Conservation (phyloP, 2,888 invertebrate genomes). For the Ectobius pallidus region DNA sequence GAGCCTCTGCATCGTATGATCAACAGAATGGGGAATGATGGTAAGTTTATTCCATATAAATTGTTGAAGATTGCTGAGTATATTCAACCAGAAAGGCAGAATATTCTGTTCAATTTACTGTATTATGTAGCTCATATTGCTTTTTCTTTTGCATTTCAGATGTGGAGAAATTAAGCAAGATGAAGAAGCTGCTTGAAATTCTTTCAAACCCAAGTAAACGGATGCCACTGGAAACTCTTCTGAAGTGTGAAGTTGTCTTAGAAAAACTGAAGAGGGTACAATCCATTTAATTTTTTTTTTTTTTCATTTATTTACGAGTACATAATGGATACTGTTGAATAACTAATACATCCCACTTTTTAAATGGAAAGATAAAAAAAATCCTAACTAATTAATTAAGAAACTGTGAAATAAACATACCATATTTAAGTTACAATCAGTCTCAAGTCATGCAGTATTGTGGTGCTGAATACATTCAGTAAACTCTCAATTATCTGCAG, state of each 20-base stretch:
- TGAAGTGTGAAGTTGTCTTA: constrained; percentile 92
- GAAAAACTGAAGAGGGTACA: constrained; percentile 78
- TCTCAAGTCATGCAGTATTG: too few species aligned
- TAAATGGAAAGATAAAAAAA: too few species aligned
- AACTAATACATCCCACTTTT: too few species aligned
- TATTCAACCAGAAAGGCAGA: not conserved
- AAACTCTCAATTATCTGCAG: too few species aligned
- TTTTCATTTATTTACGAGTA: too few species aligned
- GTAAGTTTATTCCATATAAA: constrained; percentile 61
- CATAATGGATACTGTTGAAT: too few species aligned
- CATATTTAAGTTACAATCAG: too few species aligned
- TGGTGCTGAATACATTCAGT: too few species aligned
- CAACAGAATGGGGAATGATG: constrained; percentile 83
- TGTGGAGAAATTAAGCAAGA: constrained; percentile 88
- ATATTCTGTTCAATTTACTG: not conserved
- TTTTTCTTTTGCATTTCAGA: too few species aligned
- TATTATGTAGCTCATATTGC: too few species aligned
- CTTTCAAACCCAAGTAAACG: constrained; percentile 88
- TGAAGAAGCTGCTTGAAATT: constrained; percentile 93
- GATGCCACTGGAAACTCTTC: constrained; percentile 85
- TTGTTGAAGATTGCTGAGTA: not conserved
- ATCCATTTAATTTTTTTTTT: not conserved
- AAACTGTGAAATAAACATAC: too few species aligned
- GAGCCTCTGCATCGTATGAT: constrained; percentile 93
- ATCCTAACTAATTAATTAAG: too few species aligned